phyloP scores from a whole-genome alignment of 1,140 invertebrate genomes.

The Drosophila paulistorum region DNA sequence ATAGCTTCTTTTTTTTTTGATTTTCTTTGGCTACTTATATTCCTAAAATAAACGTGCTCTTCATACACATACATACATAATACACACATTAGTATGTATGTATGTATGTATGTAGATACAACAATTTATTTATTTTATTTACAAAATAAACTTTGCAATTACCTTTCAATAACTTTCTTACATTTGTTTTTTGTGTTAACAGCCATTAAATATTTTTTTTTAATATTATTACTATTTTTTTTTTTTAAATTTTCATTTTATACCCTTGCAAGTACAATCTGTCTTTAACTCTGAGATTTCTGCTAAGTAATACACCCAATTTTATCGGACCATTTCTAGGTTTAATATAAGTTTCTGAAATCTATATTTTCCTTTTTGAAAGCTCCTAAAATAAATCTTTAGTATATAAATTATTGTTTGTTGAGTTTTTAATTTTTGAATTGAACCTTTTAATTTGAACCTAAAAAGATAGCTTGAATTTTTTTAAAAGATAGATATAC shows the following conservation, averaged over 20 bases:
- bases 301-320: no score
- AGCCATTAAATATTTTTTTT: constrained; percentile 73
- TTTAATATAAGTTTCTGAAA: no score
- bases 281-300: no score
- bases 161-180: constrained; percentile 22
- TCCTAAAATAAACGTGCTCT: constrained; percentile 19
- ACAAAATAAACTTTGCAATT: constrained; percentile 19
- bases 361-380: no score
- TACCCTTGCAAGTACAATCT: neutral
- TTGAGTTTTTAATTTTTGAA: no score
- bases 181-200: constrained; percentile 43
- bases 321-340: no score
- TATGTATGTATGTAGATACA: constrained; percentile 20
- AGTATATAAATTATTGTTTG: no score
- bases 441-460: no score
- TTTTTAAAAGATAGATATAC: no score
- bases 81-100: constrained; percentile 8
- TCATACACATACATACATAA: neutral
- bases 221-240: constrained; percentile 23
- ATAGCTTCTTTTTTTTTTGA: constrained; percentile 42
- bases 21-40: constrained; percentile 23
- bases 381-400: no score
- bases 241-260: neutral
- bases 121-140: constrained; percentile 38
- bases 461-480: no score